Evolutionary conservation across 2,113 vertebrate species (phyloP).

Genomic region (Thinocorus orbignyianus): DNA sequence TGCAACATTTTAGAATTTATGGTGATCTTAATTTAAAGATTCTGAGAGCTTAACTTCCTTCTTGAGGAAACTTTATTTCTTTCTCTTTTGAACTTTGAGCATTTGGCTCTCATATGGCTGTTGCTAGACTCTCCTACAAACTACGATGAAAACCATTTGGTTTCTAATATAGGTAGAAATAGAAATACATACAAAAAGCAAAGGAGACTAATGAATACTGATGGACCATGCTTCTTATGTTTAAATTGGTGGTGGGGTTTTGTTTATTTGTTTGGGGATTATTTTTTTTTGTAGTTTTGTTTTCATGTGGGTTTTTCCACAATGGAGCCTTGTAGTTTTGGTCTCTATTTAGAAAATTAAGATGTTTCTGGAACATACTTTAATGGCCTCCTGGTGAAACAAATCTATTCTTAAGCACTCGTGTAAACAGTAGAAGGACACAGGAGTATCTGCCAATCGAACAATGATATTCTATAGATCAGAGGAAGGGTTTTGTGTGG

Average conservation of each 20-base stretch:
- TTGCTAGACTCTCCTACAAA: not conserved
- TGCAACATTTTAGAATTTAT: not conserved
- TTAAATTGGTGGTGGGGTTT: not conserved
- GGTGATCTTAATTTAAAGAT: not conserved
- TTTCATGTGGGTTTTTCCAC: not conserved
- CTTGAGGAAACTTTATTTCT: not conserved
- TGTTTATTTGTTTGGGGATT: not conserved
- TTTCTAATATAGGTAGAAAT: not conserved
- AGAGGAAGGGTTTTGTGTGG: not conserved
- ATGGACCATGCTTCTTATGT: not conserved
- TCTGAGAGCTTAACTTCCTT: not conserved
- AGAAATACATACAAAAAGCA: not conserved
- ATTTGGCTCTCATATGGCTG: not conserved
- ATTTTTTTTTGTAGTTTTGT: not conserved
- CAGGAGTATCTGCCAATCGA: not conserved
- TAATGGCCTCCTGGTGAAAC: not conserved
- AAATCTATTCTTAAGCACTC: not conserved
- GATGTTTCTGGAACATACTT: not conserved
- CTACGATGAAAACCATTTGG: not conserved
- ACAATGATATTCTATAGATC: not conserved
- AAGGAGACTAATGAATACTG: not conserved
- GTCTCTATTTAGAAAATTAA: not conserved
- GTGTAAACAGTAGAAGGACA: not conserved
- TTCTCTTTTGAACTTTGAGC: not conserved
- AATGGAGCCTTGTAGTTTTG: not conserved